A percentile compares a stretch with the other conserved stretches of the same genome.
Conservation (phyloP, 2,113 vertebrate genomes). For the Percina caprodes region DNA sequence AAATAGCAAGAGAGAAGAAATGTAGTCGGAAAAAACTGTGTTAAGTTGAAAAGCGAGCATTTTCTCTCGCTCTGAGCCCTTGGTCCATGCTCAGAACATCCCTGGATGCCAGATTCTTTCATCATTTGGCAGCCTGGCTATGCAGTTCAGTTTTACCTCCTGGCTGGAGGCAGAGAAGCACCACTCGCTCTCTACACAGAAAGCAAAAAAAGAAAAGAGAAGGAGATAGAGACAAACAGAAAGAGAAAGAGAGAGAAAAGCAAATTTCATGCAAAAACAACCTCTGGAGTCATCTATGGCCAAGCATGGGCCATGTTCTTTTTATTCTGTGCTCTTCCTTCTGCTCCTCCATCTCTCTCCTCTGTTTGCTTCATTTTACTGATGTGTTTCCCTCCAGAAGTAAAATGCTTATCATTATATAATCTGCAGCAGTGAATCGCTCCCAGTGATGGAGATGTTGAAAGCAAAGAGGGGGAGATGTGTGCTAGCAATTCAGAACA, state of each 20-base stretch:
- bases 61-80: slow-evolving; percentile 84
- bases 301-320: slow-evolving; percentile 68
- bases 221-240: slow-evolving; percentile 62
- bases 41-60: slow-evolving; percentile 84
- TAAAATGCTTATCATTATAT: slow-evolving; percentile 82
- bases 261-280: slow-evolving; percentile 81
- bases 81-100: slow-evolving; percentile 81
- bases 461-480: slow-evolving; percentile 71
- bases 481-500: slow-evolving; percentile 63
- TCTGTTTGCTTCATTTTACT: slow-evolving; percentile 64
- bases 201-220: slow-evolving; percentile 66
- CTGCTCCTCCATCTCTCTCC: slow-evolving; percentile 61
- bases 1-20: slow-evolving; percentile 65
- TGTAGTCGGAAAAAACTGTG: slow-evolving; percentile 75
- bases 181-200: slow-evolving; percentile 76
- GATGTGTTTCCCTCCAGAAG: slow-evolving; percentile 72
- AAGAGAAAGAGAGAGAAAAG: slow-evolving; percentile 53
- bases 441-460: slow-evolving; percentile 77
- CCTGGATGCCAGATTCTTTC: slow-evolving; percentile 85
- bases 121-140: slow-evolving; percentile 84
- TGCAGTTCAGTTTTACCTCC: slow-evolving; percentile 83
- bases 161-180: slow-evolving; percentile 83
- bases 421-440: slow-evolving; percentile 75
- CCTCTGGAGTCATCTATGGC: slow-evolving; percentile 80
- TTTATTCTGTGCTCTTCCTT: slow-evolving; percentile 56